Evolutionary conservation across 2,888 invertebrate species (phyloP).

Genomic region (Theodoxus fluviatilis): DNA sequence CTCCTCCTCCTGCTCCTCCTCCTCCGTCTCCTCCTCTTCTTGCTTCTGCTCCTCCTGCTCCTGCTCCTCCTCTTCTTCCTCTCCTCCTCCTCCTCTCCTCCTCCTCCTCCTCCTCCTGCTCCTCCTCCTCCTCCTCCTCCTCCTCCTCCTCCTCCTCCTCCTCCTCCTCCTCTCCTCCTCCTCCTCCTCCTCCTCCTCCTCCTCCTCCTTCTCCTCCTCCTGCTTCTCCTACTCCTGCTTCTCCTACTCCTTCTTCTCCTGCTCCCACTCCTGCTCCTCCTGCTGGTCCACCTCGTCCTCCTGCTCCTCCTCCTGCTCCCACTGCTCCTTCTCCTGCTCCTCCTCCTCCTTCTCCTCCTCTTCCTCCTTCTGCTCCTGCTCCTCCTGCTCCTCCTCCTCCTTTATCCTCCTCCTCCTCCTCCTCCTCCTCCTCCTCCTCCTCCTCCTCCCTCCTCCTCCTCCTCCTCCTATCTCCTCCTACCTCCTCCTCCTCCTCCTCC

Average conservation of each 20-base stretch:
- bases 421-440: background rate
- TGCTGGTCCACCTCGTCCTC: constrained; percentile 5
- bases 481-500: background rate
- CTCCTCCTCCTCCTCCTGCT: background rate
- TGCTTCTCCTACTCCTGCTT: background rate
- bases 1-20: too few species aligned
- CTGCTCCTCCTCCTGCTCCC: constrained; percentile 8
- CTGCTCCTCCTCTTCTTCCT: background rate
- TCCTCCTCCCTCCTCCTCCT: constrained; percentile 1
- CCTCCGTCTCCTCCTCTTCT: too few species aligned
- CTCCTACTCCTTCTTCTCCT: constrained; percentile 21
- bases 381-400: constrained; percentile 19
- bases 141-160: constrained; percentile 22
- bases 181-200: background rate
- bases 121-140: too few species aligned
- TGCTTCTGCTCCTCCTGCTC: too few species aligned
- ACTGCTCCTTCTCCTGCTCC: background rate
- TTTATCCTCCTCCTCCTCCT: too few species aligned
- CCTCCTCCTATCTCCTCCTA: constrained; percentile 1
- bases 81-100: background rate
- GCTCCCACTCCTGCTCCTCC: background rate
- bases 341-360: constrained; percentile 10
- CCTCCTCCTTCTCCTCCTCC: background rate
- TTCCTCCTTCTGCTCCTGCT: constrained; percentile 4
- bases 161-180: constrained; percentile 20